Percentiles rank a stretch among this genome's conserved stretches.
Evolutionary conservation across 1,140 invertebrate genomes (phyloP).

Genomic region (Ceratosolen solmsi): DNA sequence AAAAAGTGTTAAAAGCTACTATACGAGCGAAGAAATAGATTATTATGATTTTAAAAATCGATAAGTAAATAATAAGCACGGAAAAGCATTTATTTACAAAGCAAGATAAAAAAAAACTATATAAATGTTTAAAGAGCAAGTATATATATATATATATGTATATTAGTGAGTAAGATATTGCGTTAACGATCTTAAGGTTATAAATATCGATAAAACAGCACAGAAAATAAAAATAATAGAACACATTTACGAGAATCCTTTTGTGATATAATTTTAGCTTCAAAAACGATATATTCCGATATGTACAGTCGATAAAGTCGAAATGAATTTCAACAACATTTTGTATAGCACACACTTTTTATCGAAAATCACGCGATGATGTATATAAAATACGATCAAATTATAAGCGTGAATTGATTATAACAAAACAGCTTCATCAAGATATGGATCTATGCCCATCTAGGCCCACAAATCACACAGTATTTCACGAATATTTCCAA

Average conservation of each 20-base stretch:
- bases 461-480: neutral
- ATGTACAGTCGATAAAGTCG: slow-evolving; percentile 13
- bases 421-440: neutral
- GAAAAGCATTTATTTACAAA: slow-evolving; percentile 53
- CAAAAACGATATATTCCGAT: slow-evolving; percentile 33
- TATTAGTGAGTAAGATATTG: slow-evolving; percentile 36
- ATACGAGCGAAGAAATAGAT: slow-evolving; percentile 36
- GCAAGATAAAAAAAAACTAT: slow-evolving; percentile 42
- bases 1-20: slow-evolving; percentile 9
- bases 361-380: neutral
- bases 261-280: slow-evolving; percentile 28
- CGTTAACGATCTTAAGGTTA: slow-evolving; percentile 30
- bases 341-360: neutral
- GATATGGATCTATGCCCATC: neutral
- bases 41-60: slow-evolving; percentile 12
- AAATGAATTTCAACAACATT: slow-evolving; percentile 13
- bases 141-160: slow-evolving; percentile 28
- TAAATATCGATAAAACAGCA: slow-evolving; percentile 41
- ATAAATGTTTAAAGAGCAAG: slow-evolving; percentile 21
- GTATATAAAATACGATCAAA: neutral
- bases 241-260: slow-evolving; percentile 29
- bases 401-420: neutral
- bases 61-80: slow-evolving; percentile 44
- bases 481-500: neutral
- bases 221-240: slow-evolving; percentile 37